Percentiles rank a stretch among this genome's conserved stretches.
Evolutionary conservation across 2,797 vertebrate species (phyloP).

Genomic region (Lagocephalus sceleratus): DNA sequence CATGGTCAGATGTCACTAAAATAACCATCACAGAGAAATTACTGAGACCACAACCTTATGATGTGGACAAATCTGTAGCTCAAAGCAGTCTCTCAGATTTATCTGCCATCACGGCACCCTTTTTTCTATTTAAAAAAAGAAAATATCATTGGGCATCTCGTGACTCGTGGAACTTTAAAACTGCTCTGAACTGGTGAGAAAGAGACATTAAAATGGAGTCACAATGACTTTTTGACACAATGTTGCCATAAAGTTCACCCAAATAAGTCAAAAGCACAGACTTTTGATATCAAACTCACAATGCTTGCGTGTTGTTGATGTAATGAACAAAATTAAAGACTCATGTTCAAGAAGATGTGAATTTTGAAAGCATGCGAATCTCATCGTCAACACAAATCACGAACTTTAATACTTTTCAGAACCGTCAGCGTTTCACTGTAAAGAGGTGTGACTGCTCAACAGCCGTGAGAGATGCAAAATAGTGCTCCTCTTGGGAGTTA

Average conservation of each 20-base stretch:
- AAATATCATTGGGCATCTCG: conserved; percentile 9
- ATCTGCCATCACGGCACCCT: conserved; percentile 51
- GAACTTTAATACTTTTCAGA: conserved; percentile 46
- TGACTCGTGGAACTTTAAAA: conserved; percentile 41
- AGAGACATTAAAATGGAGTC: neutral
- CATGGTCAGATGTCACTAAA: conserved; percentile 61
- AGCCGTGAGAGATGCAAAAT: conserved; percentile 51
- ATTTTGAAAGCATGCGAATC: neutral
- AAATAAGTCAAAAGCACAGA: too few species aligned
- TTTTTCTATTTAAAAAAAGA: conserved; percentile 41
- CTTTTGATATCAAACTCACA: too few species aligned
- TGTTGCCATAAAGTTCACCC: too few species aligned
- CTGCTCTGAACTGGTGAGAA: conserved; percentile 10
- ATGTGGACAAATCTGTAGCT: conserved; percentile 61
- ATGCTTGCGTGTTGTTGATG: too few species aligned
- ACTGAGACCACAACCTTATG: conserved; percentile 50
- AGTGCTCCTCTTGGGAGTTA: conserved; percentile 28
- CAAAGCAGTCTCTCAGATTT: conserved; percentile 67
- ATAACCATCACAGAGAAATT: conserved; percentile 59
- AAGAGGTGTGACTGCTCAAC: conserved; percentile 45
- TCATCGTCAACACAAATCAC: conserved; percentile 3
- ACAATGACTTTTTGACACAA: neutral
- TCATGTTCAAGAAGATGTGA: conserved; percentile 14
- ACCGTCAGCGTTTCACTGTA: conserved; percentile 42
- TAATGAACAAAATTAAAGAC: neutral